Conservation (phyloP, 2,797 vertebrate species). For the Cetoscarus ocellatus region DNA sequence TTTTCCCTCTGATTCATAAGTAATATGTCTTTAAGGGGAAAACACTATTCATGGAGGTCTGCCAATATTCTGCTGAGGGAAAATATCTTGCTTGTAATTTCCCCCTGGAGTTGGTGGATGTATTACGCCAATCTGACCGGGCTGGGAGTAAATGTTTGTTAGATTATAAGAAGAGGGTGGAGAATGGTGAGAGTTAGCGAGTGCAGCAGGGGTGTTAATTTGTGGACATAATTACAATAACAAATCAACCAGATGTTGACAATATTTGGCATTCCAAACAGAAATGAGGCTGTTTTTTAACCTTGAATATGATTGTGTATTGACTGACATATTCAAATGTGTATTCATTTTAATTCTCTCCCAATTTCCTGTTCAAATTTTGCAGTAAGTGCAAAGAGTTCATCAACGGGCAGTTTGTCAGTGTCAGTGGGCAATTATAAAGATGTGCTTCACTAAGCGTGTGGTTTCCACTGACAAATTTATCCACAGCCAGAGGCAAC, state of each 20-base stretch:
- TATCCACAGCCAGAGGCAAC: conserved; percentile 47
- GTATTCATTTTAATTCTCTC: conserved; percentile 10
- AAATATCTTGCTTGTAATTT: conserved; percentile 69
- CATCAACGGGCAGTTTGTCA: conserved; percentile 47
- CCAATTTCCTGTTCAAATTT: conserved; percentile 26
- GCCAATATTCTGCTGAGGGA: conserved; percentile 59
- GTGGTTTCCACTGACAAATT: conserved; percentile 72
- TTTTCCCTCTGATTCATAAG: conserved; percentile 64
- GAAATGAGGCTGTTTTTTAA: conserved; percentile 1
- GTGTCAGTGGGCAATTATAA: conserved; percentile 59
- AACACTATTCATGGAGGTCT: conserved; percentile 67
- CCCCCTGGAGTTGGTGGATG: conserved; percentile 66
- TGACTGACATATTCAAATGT: conserved; percentile 24
- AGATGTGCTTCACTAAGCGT: conserved; percentile 65
- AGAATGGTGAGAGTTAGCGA: conserved; percentile 24
- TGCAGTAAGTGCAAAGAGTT: conserved; percentile 37
- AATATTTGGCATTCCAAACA: conserved; percentile 26
- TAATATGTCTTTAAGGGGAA: conserved; percentile 67
- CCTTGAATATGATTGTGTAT: conserved; percentile 7
- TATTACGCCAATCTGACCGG: conserved; percentile 56
- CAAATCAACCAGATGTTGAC: conserved; percentile 45
- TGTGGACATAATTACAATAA: conserved; percentile 53
- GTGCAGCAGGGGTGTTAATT: conserved; percentile 30
- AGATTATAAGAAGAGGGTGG: conserved; percentile 24
- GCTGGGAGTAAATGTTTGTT: conserved; percentile 50